A percentile compares a stretch with the other conserved stretches of the same genome.
These are phyloP conservation scores for Ascidia mentula DNA, from an alignment of 23 tunicate genomes.

Conservation along the genomic window DNA sequence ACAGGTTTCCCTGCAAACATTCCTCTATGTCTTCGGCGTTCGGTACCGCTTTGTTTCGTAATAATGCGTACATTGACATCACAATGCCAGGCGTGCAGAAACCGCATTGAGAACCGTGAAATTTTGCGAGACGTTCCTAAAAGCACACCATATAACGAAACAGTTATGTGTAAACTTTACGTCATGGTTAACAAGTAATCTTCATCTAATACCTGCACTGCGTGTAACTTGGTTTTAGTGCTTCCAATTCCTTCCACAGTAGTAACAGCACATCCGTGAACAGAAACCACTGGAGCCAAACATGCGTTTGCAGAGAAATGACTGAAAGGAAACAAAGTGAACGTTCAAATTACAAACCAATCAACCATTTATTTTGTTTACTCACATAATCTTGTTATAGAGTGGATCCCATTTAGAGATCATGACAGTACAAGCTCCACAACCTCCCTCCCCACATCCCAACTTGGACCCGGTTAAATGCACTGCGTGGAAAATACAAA, in stretches of 20 bases:
- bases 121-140: constrained; percentile 72
- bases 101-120: constrained; percentile 95
- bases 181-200: background rate
- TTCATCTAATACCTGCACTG: constrained; percentile 49
- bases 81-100: constrained; percentile 97
- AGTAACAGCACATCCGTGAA: constrained; percentile 82
- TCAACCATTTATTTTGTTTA: background rate
- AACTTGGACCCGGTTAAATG: background rate
- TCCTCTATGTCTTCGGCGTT: constrained; percentile 56
- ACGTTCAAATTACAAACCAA: background rate
- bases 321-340: constrained; percentile 32
- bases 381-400: background rate
- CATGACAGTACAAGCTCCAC: constrained; percentile 99
- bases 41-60: constrained; percentile 81
- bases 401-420: constrained; percentile 67
- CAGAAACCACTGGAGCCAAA: constrained; percentile 66
- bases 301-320: constrained; percentile 87
- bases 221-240: constrained; percentile 88
- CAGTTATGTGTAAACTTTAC: background rate
- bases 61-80: constrained; percentile 92
- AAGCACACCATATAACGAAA: background rate
- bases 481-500: background rate
- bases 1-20: constrained; percentile 85
- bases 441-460: constrained; percentile 98
- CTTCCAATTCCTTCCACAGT: constrained; percentile 96